Conservation (phyloP, 2,797 vertebrate genomes). For the Dallia pectoralis region DNA sequence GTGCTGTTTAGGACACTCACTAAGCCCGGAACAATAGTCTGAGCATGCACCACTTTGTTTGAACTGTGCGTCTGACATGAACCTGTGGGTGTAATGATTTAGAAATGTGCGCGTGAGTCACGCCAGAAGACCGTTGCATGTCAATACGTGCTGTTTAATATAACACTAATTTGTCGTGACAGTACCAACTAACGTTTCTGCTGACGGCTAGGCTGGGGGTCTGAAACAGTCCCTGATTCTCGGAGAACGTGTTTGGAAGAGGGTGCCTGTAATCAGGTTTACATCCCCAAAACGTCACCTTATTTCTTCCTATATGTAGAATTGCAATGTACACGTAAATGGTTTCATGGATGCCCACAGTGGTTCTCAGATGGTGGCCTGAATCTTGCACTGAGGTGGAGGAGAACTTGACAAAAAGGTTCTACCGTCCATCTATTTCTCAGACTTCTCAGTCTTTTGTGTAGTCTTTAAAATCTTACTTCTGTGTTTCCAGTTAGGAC, state of each 20-base stretch:
- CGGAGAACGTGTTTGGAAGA: background rate
- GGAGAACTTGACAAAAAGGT: conserved; percentile 1
- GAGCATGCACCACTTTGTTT: background rate
- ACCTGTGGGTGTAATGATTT: background rate
- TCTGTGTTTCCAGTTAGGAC: background rate
- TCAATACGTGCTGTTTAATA: background rate
- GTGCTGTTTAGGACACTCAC: background rate
- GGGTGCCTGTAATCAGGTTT: background rate
- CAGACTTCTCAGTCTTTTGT: background rate
- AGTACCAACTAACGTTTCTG: conserved; percentile 1
- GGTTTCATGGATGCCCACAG: background rate
- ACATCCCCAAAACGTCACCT: background rate
- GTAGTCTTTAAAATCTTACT: background rate
- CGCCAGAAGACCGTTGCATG: background rate
- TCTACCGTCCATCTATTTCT: background rate
- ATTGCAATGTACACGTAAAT: background rate
- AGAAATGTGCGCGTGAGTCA: conserved; percentile 7
- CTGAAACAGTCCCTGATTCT: background rate
- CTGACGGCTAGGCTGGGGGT: background rate
- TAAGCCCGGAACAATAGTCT: background rate
- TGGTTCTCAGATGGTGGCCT: background rate
- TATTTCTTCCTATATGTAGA: background rate
- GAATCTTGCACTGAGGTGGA: background rate
- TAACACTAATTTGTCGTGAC: conserved; percentile 1
- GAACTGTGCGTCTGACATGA: conserved; percentile 2